Evolutionary conservation across 2,113 vertebrate species (phyloP).

Genomic region (Numida meleagris): DNA sequence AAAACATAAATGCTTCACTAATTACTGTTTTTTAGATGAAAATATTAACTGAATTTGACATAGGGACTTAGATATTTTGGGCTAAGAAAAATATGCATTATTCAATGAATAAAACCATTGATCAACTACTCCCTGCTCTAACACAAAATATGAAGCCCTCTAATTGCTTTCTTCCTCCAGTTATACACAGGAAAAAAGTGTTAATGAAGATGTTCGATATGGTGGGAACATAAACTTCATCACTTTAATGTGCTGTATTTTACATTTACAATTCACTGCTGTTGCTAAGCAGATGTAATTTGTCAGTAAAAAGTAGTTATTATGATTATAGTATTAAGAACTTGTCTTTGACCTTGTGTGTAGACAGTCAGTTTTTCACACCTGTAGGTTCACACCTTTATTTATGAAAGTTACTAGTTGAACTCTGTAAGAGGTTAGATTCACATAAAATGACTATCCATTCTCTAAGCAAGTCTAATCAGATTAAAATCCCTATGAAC

Average conservation of each 20-base stretch:
- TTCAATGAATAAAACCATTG: slow-evolving; percentile 4
- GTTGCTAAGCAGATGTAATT: slow-evolving; percentile 24
- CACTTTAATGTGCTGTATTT: slow-evolving; percentile 26
- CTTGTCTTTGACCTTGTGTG: neutral
- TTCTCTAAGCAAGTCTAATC: neutral
- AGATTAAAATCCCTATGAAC: slow-evolving; percentile 32
- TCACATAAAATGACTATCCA: neutral
- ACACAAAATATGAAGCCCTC: slow-evolving; percentile 29
- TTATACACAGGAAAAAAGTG: neutral
- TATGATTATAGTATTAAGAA: neutral
- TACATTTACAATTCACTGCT: slow-evolving; percentile 15
- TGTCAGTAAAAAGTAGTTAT: neutral
- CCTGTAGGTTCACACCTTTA: neutral
- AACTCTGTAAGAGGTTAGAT: slow-evolving; percentile 35
- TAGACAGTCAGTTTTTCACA: neutral
- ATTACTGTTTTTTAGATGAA: slow-evolving; percentile 5
- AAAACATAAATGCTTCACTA: neutral
- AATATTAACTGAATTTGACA: neutral
- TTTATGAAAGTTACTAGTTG: neutral
- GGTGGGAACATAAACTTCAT: slow-evolving; percentile 29
- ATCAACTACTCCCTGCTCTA: neutral
- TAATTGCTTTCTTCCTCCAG: slow-evolving; percentile 33
- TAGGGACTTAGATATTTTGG: neutral
- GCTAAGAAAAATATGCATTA: neutral
- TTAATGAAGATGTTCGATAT: slow-evolving; percentile 12